Base-by-base conservation (phyloP, 2,888 invertebrate species). In the Zootermopsis nevadensis region DNA sequence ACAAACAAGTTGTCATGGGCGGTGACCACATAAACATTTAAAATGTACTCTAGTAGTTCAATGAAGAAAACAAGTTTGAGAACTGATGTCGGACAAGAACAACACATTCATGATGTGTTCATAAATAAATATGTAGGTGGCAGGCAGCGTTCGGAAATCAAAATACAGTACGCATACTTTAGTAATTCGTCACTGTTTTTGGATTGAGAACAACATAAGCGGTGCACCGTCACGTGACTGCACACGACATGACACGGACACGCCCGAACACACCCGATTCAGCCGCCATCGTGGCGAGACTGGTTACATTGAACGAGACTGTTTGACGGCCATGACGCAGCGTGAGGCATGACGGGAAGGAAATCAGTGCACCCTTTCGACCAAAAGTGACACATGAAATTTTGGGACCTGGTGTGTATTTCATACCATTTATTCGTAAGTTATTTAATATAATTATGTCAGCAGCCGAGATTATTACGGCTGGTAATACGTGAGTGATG, bases 201-300 rank as follows among this genome's bases (percentile, higher is more conserved):
- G 38, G 38, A 7, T 38, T 30, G n/a, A 42, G 30, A 27, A 48
- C 42, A 38, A 77, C 48, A 77, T 33, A 24, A 72, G 31, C 27
- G 31, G 67, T 67, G 67, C 27, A 30, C 10, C 24, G 76, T 76
- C 76, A 76, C 42, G 42, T 42, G 42, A 76, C 42, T n/a, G n/a
- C 76, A 48, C 66, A 66, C 79, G 79, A 79, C 79, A 66, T 66
- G 79, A 79, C 60, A 79, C 79, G 79, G 79, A 79, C 79, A 79
- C 79, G 79, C 79, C 79, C 79, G 79, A 79, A 79, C 79, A 79
- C 79, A 35, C 79, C 79, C 79, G 79, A 79, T 35, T 19, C 60
- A 15, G 74, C 38, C 82, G 82, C 82, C 82, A 82, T 76, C 38
- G 35, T 82, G 82, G 76, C 76, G 81, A 30, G 82, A 66, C 48